Evolutionary conservation across 2,797 vertebrate species (phyloP).

Genomic region (Pipistrellus pygmaeus): DNA sequence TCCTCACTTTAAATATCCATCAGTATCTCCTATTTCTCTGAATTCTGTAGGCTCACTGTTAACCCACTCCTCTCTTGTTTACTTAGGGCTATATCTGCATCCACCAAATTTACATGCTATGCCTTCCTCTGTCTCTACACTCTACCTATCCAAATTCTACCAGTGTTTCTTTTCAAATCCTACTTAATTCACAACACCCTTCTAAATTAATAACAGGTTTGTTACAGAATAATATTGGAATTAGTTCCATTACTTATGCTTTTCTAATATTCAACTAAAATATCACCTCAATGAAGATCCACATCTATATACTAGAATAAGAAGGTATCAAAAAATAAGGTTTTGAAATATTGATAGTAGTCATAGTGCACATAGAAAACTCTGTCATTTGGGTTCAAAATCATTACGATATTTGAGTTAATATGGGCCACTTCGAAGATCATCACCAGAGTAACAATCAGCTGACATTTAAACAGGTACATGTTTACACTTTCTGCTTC

Average conservation of each 20-base stretch:
- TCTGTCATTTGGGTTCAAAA: background rate
- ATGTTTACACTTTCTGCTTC: background rate
- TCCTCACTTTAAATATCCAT: background rate
- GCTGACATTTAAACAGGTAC: background rate
- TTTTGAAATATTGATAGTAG: background rate
- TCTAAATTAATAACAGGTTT: background rate
- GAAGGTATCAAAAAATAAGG: background rate
- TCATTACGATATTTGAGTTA: background rate
- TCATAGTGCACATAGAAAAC: background rate
- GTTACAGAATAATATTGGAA: background rate
- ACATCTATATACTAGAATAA: background rate
- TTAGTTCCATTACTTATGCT: background rate
- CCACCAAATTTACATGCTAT: background rate
- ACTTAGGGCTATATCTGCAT: background rate
- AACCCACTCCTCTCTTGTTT: background rate
- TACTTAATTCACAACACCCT: background rate
- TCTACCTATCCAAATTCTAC: background rate
- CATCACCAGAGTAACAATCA: background rate
- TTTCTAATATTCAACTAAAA: slow-evolving; percentile 3
- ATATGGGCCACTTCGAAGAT: background rate
- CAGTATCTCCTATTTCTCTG: background rate
- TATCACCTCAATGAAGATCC: background rate
- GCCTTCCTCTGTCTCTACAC: background rate
- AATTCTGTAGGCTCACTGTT: background rate
- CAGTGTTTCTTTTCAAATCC: background rate